These are phyloP conservation scores for Periphyllus acericola DNA, from an alignment of 2,888 invertebrate genomes.

Conservation along the genomic window DNA sequence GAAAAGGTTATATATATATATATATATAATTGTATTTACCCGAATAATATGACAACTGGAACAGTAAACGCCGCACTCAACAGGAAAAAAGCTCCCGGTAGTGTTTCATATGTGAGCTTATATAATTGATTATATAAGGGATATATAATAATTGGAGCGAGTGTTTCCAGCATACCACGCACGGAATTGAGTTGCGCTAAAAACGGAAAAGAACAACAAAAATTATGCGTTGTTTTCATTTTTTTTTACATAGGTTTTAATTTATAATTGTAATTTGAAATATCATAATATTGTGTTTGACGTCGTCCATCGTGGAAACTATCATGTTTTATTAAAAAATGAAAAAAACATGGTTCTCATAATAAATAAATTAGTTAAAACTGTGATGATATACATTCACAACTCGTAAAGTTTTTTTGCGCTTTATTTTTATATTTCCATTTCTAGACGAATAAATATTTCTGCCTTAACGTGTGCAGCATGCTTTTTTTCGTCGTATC, in stretches of 20 bases:
- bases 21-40: conserved; percentile 53
- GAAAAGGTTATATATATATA: neutral
- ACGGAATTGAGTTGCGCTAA: conserved; percentile 60
- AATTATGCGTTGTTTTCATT: neutral
- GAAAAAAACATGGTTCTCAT: too few relatives aligned
- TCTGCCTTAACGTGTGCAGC: too few relatives aligned
- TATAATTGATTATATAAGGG: conserved; percentile 63
- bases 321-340: too few relatives aligned
- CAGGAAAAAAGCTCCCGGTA: conserved; percentile 63
- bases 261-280: too few relatives aligned
- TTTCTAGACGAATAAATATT: too few relatives aligned
- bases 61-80: conserved; percentile 61
- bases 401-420: too few relatives aligned
- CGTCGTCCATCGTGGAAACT: too few relatives aligned
- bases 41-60: conserved; percentile 61
- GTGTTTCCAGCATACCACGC: conserved; percentile 61
- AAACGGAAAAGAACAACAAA: conserved; percentile 2
- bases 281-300: too few relatives aligned
- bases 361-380: too few relatives aligned
- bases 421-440: too few relatives aligned
- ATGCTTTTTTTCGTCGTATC: neutral
- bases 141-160: conserved; percentile 63
- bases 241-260: neutral
- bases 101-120: conserved; percentile 61
- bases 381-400: too few relatives aligned